Evolutionary conservation across 2,113 vertebrate species (phyloP).

Genomic region (Heterotis niloticus): DNA sequence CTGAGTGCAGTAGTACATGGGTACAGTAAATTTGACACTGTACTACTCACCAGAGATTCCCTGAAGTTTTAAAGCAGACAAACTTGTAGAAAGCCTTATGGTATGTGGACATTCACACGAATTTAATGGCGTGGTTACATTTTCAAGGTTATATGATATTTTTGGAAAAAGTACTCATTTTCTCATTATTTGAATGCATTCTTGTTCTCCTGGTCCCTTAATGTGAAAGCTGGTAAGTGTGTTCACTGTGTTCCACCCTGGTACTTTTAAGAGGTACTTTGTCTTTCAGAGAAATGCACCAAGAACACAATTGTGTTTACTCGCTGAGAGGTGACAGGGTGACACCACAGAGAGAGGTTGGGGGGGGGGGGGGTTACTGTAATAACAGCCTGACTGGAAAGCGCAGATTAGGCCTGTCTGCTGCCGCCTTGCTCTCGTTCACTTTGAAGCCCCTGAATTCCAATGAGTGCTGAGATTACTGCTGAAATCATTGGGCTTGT

Average conservation of each 20-base stretch:
- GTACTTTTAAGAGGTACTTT: not conserved
- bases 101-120: too few relatives aligned
- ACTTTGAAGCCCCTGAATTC: not conserved
- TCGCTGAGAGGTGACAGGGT: constrained; percentile 1
- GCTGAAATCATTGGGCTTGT: not conserved
- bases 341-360: not conserved
- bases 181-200: too few relatives aligned
- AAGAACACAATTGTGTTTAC: not conserved
- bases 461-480: not conserved
- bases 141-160: too few relatives aligned
- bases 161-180: too few relatives aligned
- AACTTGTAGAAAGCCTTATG: too few relatives aligned
- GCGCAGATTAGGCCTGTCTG: constrained; percentile 5
- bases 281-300: not conserved
- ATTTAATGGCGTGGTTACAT: too few relatives aligned
- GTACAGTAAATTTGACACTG: too few relatives aligned
- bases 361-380: not conserved
- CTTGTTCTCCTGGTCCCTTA: too few relatives aligned
- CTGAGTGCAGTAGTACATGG: too few relatives aligned
- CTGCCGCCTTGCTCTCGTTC: not conserved
- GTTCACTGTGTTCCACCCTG: not conserved
- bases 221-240: not conserved
- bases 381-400: constrained; percentile 16
- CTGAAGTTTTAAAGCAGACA: too few relatives aligned
- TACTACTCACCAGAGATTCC: too few relatives aligned